Evolutionary conservation across 2,113 vertebrate species (phyloP), one percentile per base, ranked within the genome.

Genomic region (Rynchops niger): DNA sequence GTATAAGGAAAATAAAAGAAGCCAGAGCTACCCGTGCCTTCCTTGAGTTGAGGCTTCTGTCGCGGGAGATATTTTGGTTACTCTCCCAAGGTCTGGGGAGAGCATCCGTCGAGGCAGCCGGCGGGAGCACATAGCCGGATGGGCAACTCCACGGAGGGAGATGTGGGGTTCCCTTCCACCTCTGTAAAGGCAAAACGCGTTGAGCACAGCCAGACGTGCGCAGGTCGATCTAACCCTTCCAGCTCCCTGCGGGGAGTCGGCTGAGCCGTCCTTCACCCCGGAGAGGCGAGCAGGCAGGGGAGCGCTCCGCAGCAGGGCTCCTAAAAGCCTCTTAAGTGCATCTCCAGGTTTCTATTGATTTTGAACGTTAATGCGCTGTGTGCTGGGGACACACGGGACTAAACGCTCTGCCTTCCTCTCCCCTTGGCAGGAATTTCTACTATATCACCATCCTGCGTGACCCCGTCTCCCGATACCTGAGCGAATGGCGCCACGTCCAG

Each of bases 391-490:
- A 4, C 59, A 1, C 0, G 2, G 36, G 42, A 59, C 83, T 95
- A 94, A 96, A 65, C 1, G 0, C 73, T 92, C 65, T 96, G 12
- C 67, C 87, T 72, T 84, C 88, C 97, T 93, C 63, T 96, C 87
- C 88, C 69, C 94, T 72, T 90, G 97, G 63, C 73, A 99, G 99
- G 97, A 99, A 99, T 93, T 99, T 99, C 97, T 99, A 99, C 98
- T 99, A 99, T 63, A 99, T 99, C 95, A 99, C 99, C 62, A 99
- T 99, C 95, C 97, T 99, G 94, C 98, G 99, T 87, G 99, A 99
- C 95, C 99, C 99, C 0, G 99, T 99, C 36, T 99, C 99, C 30
- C 98, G 99, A 3, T 99, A 99, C 97, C 96, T 99, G 94, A 99
- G 99, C 1, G 99, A 99, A 88, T 99, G 99, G 99, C 98, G 99